Conservation (phyloP, 2,888 invertebrate species). For the Calameuta pallipes region DNA sequence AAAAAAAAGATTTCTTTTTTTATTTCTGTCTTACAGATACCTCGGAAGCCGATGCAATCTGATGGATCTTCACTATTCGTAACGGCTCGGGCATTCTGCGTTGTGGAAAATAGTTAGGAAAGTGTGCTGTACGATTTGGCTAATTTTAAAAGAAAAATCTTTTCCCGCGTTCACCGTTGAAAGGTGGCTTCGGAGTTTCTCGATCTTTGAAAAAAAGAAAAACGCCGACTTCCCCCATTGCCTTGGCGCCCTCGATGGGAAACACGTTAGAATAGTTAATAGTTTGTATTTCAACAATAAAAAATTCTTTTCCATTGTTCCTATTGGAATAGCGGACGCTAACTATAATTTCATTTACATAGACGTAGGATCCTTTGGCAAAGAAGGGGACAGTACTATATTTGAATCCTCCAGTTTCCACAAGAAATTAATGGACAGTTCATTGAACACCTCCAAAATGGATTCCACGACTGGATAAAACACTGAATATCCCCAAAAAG, state of each 20-base stretch:
- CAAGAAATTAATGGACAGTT: slow-evolving; percentile 4
- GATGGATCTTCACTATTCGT: not conserved
- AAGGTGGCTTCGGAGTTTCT: not conserved
- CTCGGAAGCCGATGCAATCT: not conserved
- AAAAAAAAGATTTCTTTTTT: not conserved
- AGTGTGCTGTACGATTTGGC: slow-evolving; percentile 18
- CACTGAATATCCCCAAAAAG: too few species aligned
- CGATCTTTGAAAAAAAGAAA: not conserved
- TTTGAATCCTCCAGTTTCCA: slow-evolving; percentile 11
- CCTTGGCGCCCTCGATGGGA: slow-evolving; percentile 24
- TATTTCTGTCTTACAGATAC: not conserved
- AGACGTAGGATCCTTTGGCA: slow-evolving; percentile 23
- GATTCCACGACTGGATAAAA: too few species aligned
- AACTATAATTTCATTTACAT: slow-evolving; percentile 21
- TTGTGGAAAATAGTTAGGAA: slow-evolving; percentile 7
- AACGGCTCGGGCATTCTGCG: not conserved
- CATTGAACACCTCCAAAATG: slow-evolving; percentile 5
- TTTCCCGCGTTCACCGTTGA: slow-evolving; percentile 10
- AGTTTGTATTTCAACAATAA: slow-evolving; percentile 23
- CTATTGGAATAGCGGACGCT: slow-evolving; percentile 18
- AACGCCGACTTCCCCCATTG: slow-evolving; percentile 25
- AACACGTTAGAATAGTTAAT: slow-evolving; percentile 20
- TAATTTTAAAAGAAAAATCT: not conserved
- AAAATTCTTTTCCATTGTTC: slow-evolving; percentile 19
- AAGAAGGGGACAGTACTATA: slow-evolving; percentile 7